phyloP scores from a whole-genome alignment of 1,140 invertebrate species.

The Eulimnadia texana region DNA sequence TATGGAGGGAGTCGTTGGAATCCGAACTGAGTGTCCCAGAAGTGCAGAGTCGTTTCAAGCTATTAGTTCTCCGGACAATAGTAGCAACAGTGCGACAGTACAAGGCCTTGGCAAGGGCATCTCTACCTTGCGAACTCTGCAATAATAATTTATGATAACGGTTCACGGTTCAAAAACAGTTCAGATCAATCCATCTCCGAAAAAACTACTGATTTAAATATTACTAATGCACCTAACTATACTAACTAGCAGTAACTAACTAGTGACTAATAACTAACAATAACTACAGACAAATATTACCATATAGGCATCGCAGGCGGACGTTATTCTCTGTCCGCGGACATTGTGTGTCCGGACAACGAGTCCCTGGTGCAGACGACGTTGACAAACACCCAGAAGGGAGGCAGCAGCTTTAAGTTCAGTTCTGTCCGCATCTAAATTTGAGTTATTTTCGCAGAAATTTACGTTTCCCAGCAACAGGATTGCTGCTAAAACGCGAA shows the following conservation, averaged over 20 bases:
- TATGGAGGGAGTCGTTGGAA: constrained; percentile 79
- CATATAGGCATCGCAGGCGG: constrained; percentile 65
- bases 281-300: constrained; percentile 32
- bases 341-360: constrained; percentile 70
- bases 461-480: constrained; percentile 79
- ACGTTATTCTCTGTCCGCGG: constrained; percentile 64
- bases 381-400: constrained; percentile 59
- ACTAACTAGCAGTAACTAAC: no score
- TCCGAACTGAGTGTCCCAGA: constrained; percentile 72
- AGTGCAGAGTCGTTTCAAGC: constrained; percentile 53
- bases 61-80: constrained; percentile 81
- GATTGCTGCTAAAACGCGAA: constrained; percentile 76
- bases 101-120: constrained; percentile 78
- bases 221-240: no score
- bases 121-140: constrained; percentile 66
- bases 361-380: constrained; percentile 60
- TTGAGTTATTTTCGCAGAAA: constrained; percentile 36
- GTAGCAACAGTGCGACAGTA: constrained; percentile 91
- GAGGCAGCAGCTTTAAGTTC: constrained; percentile 74
- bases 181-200: no score
- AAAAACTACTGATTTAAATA: background rate
- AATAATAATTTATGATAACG: constrained; percentile 14
- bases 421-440: constrained; percentile 33
- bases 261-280: no score
- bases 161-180: no score